Evolutionary conservation across 2,888 invertebrate species (phyloP).

Genomic region (Eurytoma adleriae): DNA sequence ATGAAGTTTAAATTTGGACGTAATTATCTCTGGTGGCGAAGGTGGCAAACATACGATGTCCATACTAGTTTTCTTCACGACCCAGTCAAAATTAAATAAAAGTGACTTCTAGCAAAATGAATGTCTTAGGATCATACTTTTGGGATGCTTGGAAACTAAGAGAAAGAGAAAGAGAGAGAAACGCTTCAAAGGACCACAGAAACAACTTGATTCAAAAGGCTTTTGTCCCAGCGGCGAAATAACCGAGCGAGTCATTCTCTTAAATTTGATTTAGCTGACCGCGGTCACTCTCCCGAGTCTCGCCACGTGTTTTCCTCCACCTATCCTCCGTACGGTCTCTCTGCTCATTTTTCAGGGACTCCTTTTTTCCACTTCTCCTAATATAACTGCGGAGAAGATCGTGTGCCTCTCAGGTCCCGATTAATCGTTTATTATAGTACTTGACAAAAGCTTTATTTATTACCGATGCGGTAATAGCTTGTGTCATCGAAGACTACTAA

Average conservation of each 20-base stretch:
- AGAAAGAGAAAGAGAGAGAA: not conserved
- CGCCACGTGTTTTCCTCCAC: conserved; percentile 1
- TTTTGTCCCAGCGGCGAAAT: conserved; percentile 68
- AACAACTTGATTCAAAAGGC: conserved; percentile 71
- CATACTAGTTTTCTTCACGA: no score
- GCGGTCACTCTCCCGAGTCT: conserved; percentile 42
- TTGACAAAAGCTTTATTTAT: not conserved
- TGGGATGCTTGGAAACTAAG: not conserved
- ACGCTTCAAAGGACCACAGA: conserved; percentile 67
- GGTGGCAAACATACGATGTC: no score
- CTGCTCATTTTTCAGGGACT: conserved; percentile 21
- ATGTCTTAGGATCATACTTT: conserved; percentile 24
- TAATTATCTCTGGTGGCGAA: no score
- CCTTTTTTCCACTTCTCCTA: not conserved
- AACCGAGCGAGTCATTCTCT: conserved; percentile 73
- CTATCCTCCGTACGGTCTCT: not conserved
- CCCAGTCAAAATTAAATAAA: no score
- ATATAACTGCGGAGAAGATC: not conserved
- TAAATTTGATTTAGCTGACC: conserved; percentile 71
- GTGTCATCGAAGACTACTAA: not conserved
- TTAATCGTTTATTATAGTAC: not conserved
- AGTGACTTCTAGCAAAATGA: not conserved
- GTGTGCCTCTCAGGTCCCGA: not conserved
- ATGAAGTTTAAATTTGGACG: no score
- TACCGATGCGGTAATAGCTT: not conserved